A percentile compares a stretch with the other conserved stretches of the same genome.
Evolutionary conservation across 2,888 invertebrate genomes (phyloP).

Genomic region (Caenorhabditis macrosperma): DNA sequence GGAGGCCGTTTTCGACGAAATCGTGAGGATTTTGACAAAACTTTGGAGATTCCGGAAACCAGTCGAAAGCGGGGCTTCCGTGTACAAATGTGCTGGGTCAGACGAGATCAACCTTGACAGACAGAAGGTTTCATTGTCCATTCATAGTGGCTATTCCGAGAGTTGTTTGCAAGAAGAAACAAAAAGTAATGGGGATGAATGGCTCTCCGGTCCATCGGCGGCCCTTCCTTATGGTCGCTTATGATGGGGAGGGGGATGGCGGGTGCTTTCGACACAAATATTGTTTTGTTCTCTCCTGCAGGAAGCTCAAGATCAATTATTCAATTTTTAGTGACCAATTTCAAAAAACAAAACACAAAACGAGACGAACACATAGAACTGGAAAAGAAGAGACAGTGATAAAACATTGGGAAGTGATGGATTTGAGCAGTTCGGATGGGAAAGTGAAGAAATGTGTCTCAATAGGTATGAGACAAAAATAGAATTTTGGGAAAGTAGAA

Average conservation of each 20-base stretch:
- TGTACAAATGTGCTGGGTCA: background rate
- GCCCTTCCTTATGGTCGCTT: conserved; percentile 5
- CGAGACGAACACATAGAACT: background rate
- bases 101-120: background rate
- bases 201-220: background rate
- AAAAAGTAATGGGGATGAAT: background rate
- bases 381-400: background rate
- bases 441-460: conserved; percentile 7
- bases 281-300: conserved; percentile 17
- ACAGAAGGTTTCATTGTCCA: background rate
- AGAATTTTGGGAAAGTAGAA: no score
- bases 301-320: conserved; percentile 50
- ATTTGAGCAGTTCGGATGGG: background rate
- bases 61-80: background rate
- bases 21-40: background rate
- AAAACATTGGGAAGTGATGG: background rate
- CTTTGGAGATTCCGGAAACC: background rate
- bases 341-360: conserved; percentile 21
- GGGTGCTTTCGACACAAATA: background rate
- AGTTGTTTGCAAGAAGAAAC: background rate
- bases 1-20: background rate
- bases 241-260: background rate
- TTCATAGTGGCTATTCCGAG: background rate
- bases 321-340: conserved; percentile 55
- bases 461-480: background rate